Base-by-base conservation (phyloP, 53 echinoderm and acorn worm genomes). In the Echinometra lucunter region DNA sequence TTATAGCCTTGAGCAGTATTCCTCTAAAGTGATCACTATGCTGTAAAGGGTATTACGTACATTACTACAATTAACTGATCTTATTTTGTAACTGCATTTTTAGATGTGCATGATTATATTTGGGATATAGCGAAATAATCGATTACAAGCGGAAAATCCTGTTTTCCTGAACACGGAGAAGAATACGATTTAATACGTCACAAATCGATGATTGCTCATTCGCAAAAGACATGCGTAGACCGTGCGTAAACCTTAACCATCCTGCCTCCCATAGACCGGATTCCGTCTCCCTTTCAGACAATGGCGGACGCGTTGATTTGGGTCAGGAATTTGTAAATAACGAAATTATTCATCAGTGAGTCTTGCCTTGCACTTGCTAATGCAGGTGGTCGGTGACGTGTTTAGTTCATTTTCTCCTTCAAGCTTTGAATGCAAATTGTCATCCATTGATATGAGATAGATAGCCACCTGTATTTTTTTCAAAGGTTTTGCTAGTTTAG, bases 281-380 rank as follows among this genome's bases (percentile, higher is more conserved):
- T 72, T 34, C 34, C 72, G 72, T 13, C 35, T 72, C 16, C 32
- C 28, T 72, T 13, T 72, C 35, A 32, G 16, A 72, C 28, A 13
- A 72, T 35, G 53, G 53, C 53, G 2, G 13, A 2, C 53, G 35
- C 2, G 32, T 32, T 72, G 72, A 72, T 72, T 72, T 72, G 32
- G 72, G 72, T 72, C 72, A 72, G 72, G 72, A 70, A 72, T 72
- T 34, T 72, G 72, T 72, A 72, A 70, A 34, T 72, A 35, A 6
- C 13, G 72, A 30, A 72, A 72, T 72, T 34, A 72, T 72, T 72
- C 10, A 72, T 72, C 13, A 1, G 35, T n/a, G n/a, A n/a, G 9
- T 53, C 72, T 10, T 16, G 15, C 16, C 10, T 34, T 72, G 35
- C 15, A 16, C 35, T 72, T 72, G 15, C 72, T 3, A 35, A 34